These are phyloP conservation scores for Rugalucina vietnamica DNA, from an alignment of 2,888 invertebrate species.

Conservation along the genomic window DNA sequence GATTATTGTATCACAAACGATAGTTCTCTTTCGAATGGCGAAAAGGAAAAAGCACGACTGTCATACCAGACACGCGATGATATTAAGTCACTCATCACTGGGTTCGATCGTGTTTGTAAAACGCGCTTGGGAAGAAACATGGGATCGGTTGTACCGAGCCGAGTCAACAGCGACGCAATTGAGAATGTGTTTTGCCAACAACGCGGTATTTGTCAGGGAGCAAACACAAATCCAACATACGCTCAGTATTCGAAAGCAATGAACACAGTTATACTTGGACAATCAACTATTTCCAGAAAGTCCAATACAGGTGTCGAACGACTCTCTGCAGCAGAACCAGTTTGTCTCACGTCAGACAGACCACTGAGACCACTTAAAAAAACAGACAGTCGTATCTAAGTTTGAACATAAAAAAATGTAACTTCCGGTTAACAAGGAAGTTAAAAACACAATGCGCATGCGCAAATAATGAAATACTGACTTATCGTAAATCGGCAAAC, in stretches of 20 bases:
- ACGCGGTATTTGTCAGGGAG: conserved; percentile 37
- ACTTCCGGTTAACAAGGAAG: too few species aligned
- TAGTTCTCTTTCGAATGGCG: neutral
- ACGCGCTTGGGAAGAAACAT: neutral
- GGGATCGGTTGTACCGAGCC: conserved; percentile 24
- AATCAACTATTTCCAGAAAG: conserved; percentile 23
- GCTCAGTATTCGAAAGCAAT: conserved; percentile 33
- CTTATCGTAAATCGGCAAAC: too few species aligned
- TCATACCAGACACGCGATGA: conserved; percentile 27
- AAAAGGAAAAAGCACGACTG: conserved; percentile 1
- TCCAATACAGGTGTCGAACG: conserved; percentile 25
- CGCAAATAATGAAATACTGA: too few species aligned
- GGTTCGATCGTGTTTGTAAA: neutral
- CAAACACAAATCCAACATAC: conserved; percentile 42
- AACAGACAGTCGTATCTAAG: too few species aligned
- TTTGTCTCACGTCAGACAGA: too few species aligned
- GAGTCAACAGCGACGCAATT: conserved; percentile 40
- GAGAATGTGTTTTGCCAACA: conserved; percentile 48
- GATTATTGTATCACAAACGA: neutral
- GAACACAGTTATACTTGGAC: conserved; percentile 11
- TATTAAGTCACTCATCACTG: neutral
- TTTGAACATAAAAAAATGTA: too few species aligned
- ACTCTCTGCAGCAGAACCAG: too few species aligned
- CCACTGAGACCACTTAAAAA: too few species aligned
- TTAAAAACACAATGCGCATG: too few species aligned